Evolutionary conservation across 2,888 invertebrate genomes (phyloP).

Genomic region (Frankliniella fusca): DNA sequence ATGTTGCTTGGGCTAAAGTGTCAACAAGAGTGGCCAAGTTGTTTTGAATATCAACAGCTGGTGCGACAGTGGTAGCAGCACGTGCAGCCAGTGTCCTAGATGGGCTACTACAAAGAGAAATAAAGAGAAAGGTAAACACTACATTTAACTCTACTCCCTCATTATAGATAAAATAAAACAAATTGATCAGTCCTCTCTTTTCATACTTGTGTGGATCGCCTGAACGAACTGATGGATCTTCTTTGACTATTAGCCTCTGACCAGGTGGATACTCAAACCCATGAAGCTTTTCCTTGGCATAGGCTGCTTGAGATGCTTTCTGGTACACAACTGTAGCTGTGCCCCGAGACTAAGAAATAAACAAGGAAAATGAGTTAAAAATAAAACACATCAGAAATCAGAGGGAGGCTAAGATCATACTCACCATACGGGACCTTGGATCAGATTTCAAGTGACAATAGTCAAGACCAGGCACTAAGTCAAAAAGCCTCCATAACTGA

Average conservation of each 20-base stretch:
- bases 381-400: slow-evolving; percentile 2
- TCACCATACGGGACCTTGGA: slow-evolving; percentile 27
- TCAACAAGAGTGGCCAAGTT: slow-evolving; percentile 66
- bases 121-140: not conserved
- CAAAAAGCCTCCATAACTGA: slow-evolving; percentile 78
- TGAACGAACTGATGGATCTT: slow-evolving; percentile 12
- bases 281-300: slow-evolving; percentile 80
- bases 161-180: too few species aligned
- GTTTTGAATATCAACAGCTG: slow-evolving; percentile 46
- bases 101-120: not conserved
- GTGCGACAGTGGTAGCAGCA: slow-evolving; percentile 43
- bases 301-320: slow-evolving; percentile 65
- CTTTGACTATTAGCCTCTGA: slow-evolving; percentile 68
- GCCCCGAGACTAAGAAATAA: slow-evolving; percentile 51
- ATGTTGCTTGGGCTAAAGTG: slow-evolving; percentile 73
- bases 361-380: slow-evolving; percentile 29
- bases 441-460: slow-evolving; percentile 50
- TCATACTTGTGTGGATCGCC: slow-evolving; percentile 2
- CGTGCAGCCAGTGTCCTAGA: slow-evolving; percentile 42
- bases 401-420: not conserved
- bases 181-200: not conserved
- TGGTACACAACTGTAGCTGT: slow-evolving; percentile 54
- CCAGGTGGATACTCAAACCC: slow-evolving; percentile 91
- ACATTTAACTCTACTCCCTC: not conserved
- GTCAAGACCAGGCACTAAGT: slow-evolving; percentile 72